phyloP scores from a whole-genome alignment of 1,140 invertebrate genomes.

The Leptinotarsa texana region DNA sequence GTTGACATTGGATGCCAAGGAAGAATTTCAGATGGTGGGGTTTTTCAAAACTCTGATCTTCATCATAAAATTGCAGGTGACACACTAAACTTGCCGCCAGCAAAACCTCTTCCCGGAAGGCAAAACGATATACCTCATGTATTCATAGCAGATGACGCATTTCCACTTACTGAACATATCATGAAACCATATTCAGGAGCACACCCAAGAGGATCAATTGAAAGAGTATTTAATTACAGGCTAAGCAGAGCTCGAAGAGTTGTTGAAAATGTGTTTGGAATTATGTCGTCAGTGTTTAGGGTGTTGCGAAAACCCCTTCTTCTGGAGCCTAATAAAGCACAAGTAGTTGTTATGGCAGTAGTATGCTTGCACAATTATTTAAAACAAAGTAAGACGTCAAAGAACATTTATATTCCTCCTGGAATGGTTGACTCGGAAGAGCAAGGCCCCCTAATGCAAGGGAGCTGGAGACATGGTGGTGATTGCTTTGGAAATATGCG shows the following conservation, averaged over 20 bases:
- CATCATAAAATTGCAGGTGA: background rate
- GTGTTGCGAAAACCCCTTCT: background rate
- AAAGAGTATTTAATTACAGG: conserved; percentile 1
- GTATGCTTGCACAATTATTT: background rate
- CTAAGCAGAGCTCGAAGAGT: background rate
- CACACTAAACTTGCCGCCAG: background rate
- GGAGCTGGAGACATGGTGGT: background rate
- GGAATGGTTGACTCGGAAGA: background rate
- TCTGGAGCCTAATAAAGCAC: background rate
- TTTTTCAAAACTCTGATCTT: background rate
- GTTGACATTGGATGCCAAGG: conserved; percentile 26
- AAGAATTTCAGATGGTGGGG: conserved; percentile 27
- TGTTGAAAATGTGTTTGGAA: conserved; percentile 2
- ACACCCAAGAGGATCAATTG: background rate
- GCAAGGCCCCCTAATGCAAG: background rate
- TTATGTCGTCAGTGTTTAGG: background rate
- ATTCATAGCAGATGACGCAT: background rate
- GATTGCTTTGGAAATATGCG: background rate
- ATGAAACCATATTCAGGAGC: background rate
- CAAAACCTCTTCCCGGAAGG: conserved; percentile 14
- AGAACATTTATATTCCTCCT: background rate
- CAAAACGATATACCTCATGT: conserved; percentile 3
- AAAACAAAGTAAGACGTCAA: background rate
- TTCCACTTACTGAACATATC: background rate
- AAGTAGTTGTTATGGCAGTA: background rate